Conservation (phyloP, 2,888 invertebrate species). For the Lepidochitona cinerea region DNA sequence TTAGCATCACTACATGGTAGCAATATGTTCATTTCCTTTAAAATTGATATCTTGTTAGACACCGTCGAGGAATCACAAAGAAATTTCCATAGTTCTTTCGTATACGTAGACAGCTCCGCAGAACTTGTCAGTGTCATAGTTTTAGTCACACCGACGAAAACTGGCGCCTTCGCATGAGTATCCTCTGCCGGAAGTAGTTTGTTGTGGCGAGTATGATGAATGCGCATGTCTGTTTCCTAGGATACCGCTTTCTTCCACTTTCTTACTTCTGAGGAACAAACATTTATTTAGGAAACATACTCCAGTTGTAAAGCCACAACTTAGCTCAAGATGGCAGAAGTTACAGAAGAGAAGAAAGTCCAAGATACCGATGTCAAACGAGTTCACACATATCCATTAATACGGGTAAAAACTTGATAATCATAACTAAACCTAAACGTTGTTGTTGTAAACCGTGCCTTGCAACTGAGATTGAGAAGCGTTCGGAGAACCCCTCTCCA, state of each 20-base stretch:
- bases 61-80: neutral
- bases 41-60: neutral
- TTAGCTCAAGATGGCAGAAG: constrained; percentile 58
- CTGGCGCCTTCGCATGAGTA: too few species aligned
- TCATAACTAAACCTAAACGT: neutral
- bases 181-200: neutral
- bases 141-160: too few species aligned
- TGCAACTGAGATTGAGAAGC: too few species aligned
- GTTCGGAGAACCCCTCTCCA: too few species aligned
- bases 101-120: neutral
- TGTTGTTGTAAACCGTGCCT: neutral
- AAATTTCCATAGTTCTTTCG: neutral
- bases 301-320: neutral
- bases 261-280: neutral
- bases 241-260: neutral
- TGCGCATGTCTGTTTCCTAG: neutral
- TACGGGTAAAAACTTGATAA: constrained; percentile 77
- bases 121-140: too few species aligned
- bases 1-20: neutral
- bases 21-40: neutral
- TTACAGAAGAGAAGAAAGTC: constrained; percentile 63
- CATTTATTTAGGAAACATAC: neutral
- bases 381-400: constrained; percentile 81
- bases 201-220: neutral
- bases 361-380: constrained; percentile 56